Base-by-base conservation (phyloP, 2,888 invertebrate species). In the Drosophila dives region DNA sequence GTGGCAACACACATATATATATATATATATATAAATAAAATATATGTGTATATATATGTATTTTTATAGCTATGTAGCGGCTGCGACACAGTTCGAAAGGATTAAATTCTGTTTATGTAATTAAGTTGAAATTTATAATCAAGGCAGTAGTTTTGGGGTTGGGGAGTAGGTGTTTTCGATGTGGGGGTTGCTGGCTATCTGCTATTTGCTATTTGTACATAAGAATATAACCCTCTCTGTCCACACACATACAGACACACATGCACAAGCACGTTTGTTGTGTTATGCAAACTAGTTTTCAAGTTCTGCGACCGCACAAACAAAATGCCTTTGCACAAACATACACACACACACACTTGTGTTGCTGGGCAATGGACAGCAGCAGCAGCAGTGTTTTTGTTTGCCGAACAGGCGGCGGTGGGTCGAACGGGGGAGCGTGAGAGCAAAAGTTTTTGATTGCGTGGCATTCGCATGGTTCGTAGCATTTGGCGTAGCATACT, bases 91-190 rank as follows among this genome's bases (percentile, higher is more conserved):
- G 79, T 87, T 86, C 64, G 89, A 84, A 90, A 75, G 91, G 88
- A 90, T 88, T 88, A 88, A 88, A 83, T 80, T 90, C 81, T 88
- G 89, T 88, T 90, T 89, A 89, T 90, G 91, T 88, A 88, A 88
- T 88, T 88, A 88, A 88, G 91, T 90, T 90, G 91, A 88, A 88
- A 88, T 88, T 88, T 88, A 88, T 90, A 90, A 90, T 90, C 89
- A 89, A 90, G 83, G 75, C 86, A 86, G 56, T 64, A 61, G 64
- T 75, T 72, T 26, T 54, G 53, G 20, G 26, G 12, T 17, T 34
- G 29, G 79, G 83, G 17, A 10, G n/a, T 29, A 29, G 20, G 34
- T 34, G 10, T 10, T 11, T 42, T 15, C 7, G 26, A 7, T n/a
- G 54, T 26, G 36, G 29, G 33, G 33, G 32, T 53, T 33, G 36